Conservation (phyloP, 2,113 vertebrate genomes). For the Colaptes auratus region DNA sequence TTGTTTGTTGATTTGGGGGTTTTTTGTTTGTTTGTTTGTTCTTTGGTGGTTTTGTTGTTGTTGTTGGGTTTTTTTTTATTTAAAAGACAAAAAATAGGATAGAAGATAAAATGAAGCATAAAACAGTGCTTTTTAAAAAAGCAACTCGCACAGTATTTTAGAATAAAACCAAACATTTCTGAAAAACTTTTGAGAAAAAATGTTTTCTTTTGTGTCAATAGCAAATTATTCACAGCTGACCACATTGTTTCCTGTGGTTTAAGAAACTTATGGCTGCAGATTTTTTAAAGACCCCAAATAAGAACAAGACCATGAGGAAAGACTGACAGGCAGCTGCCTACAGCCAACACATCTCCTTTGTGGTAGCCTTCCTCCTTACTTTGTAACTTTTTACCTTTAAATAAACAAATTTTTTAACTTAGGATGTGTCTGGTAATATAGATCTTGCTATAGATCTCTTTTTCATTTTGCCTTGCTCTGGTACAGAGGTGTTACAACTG, state of each 20-base stretch:
- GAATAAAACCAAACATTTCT: neutral
- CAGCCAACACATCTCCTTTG: neutral
- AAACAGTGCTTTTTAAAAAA: neutral
- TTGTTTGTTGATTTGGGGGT: too few species aligned
- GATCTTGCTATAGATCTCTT: neutral
- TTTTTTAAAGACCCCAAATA: neutral
- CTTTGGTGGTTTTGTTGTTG: too few species aligned
- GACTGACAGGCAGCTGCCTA: neutral
- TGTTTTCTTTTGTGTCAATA: neutral
- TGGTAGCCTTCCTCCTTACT: neutral
- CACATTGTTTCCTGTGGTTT: neutral
- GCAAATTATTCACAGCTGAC: neutral
- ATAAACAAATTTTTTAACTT: neutral
- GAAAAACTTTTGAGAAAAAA: neutral
- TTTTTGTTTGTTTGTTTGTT: too few species aligned
- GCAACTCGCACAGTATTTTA: neutral
- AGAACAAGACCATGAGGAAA: neutral
- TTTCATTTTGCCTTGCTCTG: neutral
- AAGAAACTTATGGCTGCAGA: neutral
- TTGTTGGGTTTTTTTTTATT: neutral
- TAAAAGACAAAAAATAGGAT: neutral
- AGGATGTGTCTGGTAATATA: neutral
- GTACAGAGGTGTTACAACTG: neutral
- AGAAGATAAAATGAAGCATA: neutral
- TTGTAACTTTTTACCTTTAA: fast-evolving